Conservation (phyloP, 1,140 invertebrate species). For the Chrysomallon squamiferum region DNA sequence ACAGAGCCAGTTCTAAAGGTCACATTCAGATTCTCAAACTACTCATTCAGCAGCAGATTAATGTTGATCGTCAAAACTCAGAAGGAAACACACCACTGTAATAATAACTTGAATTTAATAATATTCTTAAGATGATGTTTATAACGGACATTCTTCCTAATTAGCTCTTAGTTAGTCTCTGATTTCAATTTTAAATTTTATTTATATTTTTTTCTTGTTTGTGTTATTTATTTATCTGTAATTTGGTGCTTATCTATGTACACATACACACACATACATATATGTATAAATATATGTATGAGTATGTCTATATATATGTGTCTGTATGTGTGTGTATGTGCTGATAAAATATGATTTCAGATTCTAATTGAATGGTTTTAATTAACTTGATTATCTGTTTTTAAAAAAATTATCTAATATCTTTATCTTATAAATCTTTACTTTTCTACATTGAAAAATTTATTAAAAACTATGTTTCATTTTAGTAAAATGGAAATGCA, state of each 20-base stretch:
- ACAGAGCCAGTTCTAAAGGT: slow-evolving; percentile 83
- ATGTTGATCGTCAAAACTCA: slow-evolving; percentile 68
- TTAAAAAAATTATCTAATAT: too few species aligned
- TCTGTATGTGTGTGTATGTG: background rate
- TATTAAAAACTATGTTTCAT: too few species aligned
- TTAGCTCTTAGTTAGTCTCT: background rate
- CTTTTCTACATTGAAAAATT: too few species aligned
- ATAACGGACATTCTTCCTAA: background rate
- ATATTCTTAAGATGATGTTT: too few species aligned
- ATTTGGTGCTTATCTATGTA: background rate
- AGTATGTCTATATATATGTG: background rate
- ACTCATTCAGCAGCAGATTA: slow-evolving; percentile 69
- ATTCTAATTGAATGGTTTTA: background rate
- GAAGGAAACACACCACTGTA: slow-evolving; percentile 77
- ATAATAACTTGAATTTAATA: slow-evolving; percentile 48
- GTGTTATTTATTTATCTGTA: background rate
- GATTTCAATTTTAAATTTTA: slow-evolving; percentile 1
- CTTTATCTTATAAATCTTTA: too few species aligned
- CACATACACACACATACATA: background rate
- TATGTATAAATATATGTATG: background rate
- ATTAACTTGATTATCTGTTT: too few species aligned
- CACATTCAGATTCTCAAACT: slow-evolving; percentile 75
- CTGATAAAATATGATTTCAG: too few species aligned
- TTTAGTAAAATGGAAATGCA: too few species aligned
- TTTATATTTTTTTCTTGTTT: background rate